Evolutionary conservation across 2,888 invertebrate genomes (phyloP).

Genomic region (Calephelis perditalis): DNA sequence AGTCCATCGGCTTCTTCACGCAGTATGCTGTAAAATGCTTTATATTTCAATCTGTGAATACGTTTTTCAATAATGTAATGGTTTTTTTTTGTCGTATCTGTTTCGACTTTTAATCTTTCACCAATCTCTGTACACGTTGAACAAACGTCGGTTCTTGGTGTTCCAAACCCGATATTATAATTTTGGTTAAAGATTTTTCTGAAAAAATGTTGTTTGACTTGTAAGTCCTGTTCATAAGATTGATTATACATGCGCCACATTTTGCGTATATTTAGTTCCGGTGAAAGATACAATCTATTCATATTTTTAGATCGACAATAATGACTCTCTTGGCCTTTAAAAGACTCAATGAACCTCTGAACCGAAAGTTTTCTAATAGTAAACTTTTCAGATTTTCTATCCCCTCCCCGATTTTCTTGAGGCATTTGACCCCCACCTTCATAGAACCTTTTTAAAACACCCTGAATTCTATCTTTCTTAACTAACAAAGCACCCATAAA

Average conservation of each 20-base stretch:
- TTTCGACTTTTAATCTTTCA: no score
- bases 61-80: slow-evolving; percentile 11
- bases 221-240: background rate
- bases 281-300: background rate
- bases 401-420: slow-evolving; percentile 1
- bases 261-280: slow-evolving; percentile 13
- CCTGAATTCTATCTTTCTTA: background rate
- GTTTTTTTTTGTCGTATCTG: no score
- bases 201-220: slow-evolving; percentile 14
- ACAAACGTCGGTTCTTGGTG: slow-evolving; percentile 13
- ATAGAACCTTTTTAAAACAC: background rate
- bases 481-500: background rate
- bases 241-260: slow-evolving; percentile 16
- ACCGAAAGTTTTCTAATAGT: background rate
- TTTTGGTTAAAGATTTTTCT: slow-evolving; percentile 7
- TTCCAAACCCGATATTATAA: slow-evolving; percentile 15
- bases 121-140: slow-evolving; percentile 6
- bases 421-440: background rate
- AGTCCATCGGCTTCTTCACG: background rate
- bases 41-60: slow-evolving; percentile 11
- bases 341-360: background rate
- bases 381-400: background rate
- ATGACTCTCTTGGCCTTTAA: slow-evolving; percentile 1
- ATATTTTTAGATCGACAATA: slow-evolving; percentile 8
- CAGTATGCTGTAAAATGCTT: slow-evolving; percentile 14